A percentile compares a stretch with the other conserved stretches of the same genome.
phyloP scores from a whole-genome alignment of 1,140 invertebrate genomes.

The Stegodyphus dumicola region DNA sequence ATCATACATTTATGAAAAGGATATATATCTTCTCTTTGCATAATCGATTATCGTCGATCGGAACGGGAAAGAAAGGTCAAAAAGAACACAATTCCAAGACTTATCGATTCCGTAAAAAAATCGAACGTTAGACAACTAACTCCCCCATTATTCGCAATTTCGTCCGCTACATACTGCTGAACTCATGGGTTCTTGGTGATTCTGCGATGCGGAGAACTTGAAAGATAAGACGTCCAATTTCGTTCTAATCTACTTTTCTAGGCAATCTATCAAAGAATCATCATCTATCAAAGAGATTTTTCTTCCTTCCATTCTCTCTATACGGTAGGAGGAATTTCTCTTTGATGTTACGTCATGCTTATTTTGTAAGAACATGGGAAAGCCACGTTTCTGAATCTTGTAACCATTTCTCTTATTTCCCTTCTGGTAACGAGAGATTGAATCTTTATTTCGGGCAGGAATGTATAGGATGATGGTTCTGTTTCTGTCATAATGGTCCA shows the following conservation, averaged over 20 bases:
- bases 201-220: constrained; percentile 38
- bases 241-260: constrained; percentile 56
- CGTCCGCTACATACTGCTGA: constrained; percentile 35
- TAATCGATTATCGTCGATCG: constrained; percentile 24
- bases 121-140: background rate
- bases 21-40: background rate
- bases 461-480: background rate
- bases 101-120: constrained; percentile 53
- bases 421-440: constrained; percentile 37
- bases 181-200: constrained; percentile 29
- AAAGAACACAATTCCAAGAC: constrained; percentile 2
- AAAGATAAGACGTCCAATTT: constrained; percentile 58
- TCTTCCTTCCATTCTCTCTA: background rate
- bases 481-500: no score
- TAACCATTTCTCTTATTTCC: constrained; percentile 32
- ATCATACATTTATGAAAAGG: no score
- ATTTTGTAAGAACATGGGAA: constrained; percentile 27
- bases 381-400: constrained; percentile 17
- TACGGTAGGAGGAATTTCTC: constrained; percentile 4
- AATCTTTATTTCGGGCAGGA: constrained; percentile 35
- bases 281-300: background rate
- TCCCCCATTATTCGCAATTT: constrained; percentile 25
- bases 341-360: constrained; percentile 57
- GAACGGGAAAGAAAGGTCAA: background rate
- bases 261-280: constrained; percentile 52